Conservation (phyloP, 1,140 invertebrate species). For the Bombus fervidus region DNA sequence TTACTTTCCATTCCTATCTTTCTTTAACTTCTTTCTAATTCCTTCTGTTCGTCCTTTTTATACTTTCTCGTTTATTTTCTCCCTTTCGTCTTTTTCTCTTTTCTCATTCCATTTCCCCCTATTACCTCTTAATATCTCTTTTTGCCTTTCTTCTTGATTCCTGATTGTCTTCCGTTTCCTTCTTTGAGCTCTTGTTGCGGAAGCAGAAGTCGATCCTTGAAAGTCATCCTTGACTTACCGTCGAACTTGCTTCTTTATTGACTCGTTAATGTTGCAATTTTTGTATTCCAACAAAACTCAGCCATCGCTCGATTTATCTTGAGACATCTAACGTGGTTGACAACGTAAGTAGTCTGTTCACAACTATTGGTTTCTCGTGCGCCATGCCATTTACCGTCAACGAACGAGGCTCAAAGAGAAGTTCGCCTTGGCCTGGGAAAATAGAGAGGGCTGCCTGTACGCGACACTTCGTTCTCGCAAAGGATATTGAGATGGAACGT, state of each 20-base stretch:
- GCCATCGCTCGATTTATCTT: constrained; percentile 42
- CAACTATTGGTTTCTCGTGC: constrained; percentile 42
- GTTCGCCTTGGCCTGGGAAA: background rate
- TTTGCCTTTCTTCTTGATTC: background rate
- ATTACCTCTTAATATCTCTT: background rate
- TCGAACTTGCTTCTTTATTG: background rate
- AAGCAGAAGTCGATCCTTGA: background rate
- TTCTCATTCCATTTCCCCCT: background rate
- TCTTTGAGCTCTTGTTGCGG: background rate
- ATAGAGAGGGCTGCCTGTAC: constrained; percentile 27
- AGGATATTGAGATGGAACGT: constrained; percentile 47
- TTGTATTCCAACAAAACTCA: constrained; percentile 19
- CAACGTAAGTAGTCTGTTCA: constrained; percentile 5
- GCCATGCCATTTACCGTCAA: constrained; percentile 7
- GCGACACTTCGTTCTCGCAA: constrained; percentile 39
- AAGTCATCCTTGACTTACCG: background rate
- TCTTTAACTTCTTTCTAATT: too few species aligned
- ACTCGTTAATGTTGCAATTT: constrained; percentile 28
- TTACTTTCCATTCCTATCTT: background rate
- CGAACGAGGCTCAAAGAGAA: constrained; percentile 35
- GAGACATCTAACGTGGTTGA: constrained; percentile 15
- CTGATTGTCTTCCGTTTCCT: too few species aligned
- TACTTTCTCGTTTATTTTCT: background rate
- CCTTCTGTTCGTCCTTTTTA: background rate
- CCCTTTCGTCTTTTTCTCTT: too few species aligned